phyloP scores from a whole-genome alignment of 2,888 invertebrate species.

The Oxystoma pomonae region DNA sequence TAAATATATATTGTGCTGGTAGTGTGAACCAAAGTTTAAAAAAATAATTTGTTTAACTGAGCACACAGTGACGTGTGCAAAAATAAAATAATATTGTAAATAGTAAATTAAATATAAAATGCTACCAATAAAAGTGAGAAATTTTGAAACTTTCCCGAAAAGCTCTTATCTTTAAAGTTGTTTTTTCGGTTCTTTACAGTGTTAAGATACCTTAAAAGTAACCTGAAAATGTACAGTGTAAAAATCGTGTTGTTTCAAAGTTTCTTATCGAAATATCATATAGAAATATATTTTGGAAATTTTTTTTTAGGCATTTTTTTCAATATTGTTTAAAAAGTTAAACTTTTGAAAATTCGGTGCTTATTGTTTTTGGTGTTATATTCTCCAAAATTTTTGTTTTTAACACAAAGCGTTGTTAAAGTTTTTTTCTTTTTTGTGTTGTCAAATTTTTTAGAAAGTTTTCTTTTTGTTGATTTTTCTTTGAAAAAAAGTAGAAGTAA shows the following conservation, averaged over 20 bases:
- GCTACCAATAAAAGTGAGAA: neutral
- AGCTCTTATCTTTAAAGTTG: too few relatives aligned
- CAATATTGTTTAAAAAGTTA: neutral
- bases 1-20: slow-evolving; percentile 10
- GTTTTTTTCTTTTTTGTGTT: neutral
- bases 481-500: neutral
- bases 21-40: slow-evolving; percentile 13
- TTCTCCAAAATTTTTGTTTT: neutral
- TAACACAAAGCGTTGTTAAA: neutral
- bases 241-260: too few relatives aligned
- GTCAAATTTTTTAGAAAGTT: neutral
- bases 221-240: too few relatives aligned
- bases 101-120: neutral
- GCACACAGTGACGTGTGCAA: neutral
- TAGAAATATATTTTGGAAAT: neutral
- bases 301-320: neutral
- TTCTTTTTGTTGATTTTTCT: neutral
- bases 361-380: neutral
- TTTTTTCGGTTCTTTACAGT: too few relatives aligned
- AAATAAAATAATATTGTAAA: neutral
- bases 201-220: too few relatives aligned
- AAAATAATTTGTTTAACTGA: neutral
- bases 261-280: neutral
- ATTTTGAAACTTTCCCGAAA: neutral
- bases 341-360: neutral